These are phyloP conservation scores for Nematopogon swammerdamellus DNA, from an alignment of 2,888 invertebrate species.

Conservation along the genomic window DNA sequence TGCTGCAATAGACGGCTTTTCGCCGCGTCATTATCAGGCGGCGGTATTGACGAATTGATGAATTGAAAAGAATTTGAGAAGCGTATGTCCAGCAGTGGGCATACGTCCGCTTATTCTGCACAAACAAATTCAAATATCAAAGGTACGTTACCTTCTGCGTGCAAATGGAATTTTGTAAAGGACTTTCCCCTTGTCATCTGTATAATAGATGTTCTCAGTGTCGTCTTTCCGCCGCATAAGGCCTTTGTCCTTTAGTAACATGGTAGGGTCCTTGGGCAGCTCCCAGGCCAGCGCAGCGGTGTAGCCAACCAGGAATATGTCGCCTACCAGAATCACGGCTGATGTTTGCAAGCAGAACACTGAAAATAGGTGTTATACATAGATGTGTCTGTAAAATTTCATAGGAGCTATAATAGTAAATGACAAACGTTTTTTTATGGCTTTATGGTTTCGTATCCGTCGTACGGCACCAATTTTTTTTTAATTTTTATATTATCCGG, in stretches of 20 bases:
- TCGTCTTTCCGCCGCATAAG: slow-evolving; percentile 17
- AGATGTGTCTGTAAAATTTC: slow-evolving; percentile 1
- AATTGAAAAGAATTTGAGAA: no score
- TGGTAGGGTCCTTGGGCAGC: slow-evolving; percentile 59
- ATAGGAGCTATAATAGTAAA: slow-evolving; percentile 5
- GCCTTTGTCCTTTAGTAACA: slow-evolving; percentile 22
- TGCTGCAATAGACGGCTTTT: no score
- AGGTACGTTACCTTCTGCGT: slow-evolving; percentile 24
- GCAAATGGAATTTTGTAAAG: slow-evolving; percentile 30
- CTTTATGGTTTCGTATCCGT: no score
- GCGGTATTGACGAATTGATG: no score
- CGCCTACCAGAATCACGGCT: slow-evolving; percentile 53
- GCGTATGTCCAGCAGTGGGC: no score
- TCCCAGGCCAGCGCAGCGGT: slow-evolving; percentile 79
- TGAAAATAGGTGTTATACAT: slow-evolving; percentile 18
- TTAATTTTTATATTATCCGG: no score
- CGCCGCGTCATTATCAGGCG: no score
- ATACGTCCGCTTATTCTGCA: no score
- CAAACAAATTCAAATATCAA: no score
- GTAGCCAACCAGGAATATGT: slow-evolving; percentile 65
- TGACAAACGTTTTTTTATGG: no score
- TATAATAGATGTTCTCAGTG: slow-evolving; percentile 25
- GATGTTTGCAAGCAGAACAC: slow-evolving; percentile 64
- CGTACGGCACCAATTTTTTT: no score
- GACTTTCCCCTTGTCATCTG: slow-evolving; percentile 34